These are phyloP conservation scores for Anorthoa munda DNA, from an alignment of 2,888 invertebrate genomes.

Conservation along the genomic window DNA sequence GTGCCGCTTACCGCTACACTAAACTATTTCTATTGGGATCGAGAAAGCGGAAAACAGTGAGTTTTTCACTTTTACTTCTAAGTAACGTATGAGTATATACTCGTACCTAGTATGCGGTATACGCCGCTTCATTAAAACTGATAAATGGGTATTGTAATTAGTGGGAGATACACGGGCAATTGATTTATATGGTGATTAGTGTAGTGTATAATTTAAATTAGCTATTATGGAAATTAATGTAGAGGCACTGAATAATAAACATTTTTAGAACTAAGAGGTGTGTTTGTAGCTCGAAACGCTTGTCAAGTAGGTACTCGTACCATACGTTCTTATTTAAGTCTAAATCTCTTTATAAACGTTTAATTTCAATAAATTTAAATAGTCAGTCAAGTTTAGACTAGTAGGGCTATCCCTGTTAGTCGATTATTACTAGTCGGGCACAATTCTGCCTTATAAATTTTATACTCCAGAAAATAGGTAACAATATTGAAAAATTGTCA, in stretches of 20 bases:
- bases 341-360: too few relatives aligned
- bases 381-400: too few relatives aligned
- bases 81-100: neutral
- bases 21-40: conserved; percentile 35
- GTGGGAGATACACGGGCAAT: neutral
- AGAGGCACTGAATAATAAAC: neutral
- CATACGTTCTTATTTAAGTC: too few relatives aligned
- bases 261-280: neutral
- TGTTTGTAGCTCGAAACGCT: neutral
- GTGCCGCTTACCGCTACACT: conserved; percentile 18
- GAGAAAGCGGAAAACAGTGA: conserved; percentile 52
- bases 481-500: too few relatives aligned
- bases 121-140: conserved; percentile 33
- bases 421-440: too few relatives aligned
- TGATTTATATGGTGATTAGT: neutral
- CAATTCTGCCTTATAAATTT: too few relatives aligned
- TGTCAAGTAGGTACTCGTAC: too few relatives aligned
- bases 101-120: conserved; percentile 1
- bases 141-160: conserved; percentile 18
- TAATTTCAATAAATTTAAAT: too few relatives aligned
- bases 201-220: neutral
- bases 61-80: conserved; percentile 60
- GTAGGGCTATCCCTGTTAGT: too few relatives aligned
- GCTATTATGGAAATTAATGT: neutral
- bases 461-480: too few relatives aligned